Evolutionary conservation across 2,797 vertebrate species (phyloP).

Genomic region (Coreius guichenoti): DNA sequence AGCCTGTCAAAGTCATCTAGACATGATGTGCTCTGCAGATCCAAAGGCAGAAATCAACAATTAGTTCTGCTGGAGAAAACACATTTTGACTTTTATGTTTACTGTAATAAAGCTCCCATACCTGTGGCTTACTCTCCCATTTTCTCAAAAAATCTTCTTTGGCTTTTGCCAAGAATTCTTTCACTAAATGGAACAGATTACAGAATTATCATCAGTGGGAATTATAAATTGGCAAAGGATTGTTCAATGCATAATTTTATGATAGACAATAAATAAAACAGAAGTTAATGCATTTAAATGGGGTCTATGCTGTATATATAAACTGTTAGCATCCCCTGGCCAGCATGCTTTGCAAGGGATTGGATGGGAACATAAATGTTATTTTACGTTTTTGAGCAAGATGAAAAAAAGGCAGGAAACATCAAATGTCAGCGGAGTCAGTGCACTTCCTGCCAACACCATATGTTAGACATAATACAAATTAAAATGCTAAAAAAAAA

Average conservation of each 20-base stretch:
- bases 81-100: neutral
- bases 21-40: slow-evolving; percentile 89
- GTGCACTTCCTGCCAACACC: neutral
- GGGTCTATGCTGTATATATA: too few species aligned
- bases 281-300: neutral
- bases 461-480: neutral
- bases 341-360: neutral
- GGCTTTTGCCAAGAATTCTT: slow-evolving; percentile 99
- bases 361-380: neutral
- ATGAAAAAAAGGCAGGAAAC: neutral
- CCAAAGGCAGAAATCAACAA: neutral
- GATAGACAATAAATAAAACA: neutral
- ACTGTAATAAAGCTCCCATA: slow-evolving; percentile 63
- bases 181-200: slow-evolving; percentile 83
- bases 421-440: neutral
- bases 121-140: slow-evolving; percentile 98
- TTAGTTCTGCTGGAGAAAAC: neutral
- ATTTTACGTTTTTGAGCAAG: neutral
- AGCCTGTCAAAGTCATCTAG: slow-evolving; percentile 97
- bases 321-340: neutral
- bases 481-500: neutral
- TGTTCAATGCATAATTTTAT: neutral
- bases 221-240: neutral
- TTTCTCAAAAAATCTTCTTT: slow-evolving; percentile 99
- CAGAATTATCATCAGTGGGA: neutral